These are phyloP conservation scores for Stegodyphus mimosarum DNA, from an alignment of 1,140 invertebrate genomes.

Conservation along the genomic window DNA sequence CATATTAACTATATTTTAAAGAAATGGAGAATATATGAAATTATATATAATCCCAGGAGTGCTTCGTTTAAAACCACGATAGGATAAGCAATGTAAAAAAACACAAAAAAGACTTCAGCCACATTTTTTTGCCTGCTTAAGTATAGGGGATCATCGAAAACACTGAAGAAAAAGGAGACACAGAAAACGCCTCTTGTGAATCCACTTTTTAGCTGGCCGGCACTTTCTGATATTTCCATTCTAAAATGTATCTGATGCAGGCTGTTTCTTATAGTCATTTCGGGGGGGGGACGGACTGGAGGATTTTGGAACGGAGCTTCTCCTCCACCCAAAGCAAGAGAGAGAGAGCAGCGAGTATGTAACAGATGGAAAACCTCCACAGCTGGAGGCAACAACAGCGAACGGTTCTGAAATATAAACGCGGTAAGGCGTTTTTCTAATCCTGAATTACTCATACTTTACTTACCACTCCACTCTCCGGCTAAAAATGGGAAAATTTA, in stretches of 20 bases:
- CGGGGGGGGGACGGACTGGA: not conserved
- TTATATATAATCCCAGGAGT: no score
- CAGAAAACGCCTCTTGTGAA: no score
- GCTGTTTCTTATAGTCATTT: not conserved
- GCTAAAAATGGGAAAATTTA: not conserved
- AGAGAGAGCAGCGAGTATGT: constrained; percentile 10
- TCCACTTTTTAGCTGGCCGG: no score
- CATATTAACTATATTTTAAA: no score
- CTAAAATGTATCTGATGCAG: constrained; percentile 26
- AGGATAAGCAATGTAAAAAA: no score
- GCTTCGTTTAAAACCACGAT: no score
- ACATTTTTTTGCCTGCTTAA: no score
- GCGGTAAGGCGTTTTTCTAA: constrained; percentile 51
- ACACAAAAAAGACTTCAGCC: no score
- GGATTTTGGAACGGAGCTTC: no score
- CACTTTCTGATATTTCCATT: constrained; percentile 30
- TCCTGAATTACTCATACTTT: constrained; percentile 59
- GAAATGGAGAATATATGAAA: no score
- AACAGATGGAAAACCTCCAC: constrained; percentile 48
- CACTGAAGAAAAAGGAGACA: no score
- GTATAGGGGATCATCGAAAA: no score
- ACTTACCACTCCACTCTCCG: constrained; percentile 35
- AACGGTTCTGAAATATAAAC: constrained; percentile 41
- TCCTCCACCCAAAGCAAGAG: not conserved
- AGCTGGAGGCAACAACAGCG: constrained; percentile 37